Evolutionary conservation across 2,113 vertebrate genomes (phyloP).

Genomic region (Charadrius vociferus): DNA sequence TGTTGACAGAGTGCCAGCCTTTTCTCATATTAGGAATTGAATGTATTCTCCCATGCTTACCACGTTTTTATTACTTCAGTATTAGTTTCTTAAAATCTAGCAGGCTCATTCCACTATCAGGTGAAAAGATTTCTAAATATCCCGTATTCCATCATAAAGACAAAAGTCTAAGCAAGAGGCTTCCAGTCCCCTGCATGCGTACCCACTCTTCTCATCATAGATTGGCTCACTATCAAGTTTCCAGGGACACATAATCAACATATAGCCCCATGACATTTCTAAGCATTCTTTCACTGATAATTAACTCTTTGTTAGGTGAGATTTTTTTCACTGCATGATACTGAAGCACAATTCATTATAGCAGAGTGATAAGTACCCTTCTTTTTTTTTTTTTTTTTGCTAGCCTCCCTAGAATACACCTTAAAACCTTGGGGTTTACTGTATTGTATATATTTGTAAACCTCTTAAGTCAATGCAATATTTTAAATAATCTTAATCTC

Average conservation of each 20-base stretch:
- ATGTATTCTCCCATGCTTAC: not conserved
- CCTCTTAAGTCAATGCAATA: not conserved
- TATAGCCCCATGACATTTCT: not conserved
- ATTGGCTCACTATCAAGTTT: conserved; percentile 25
- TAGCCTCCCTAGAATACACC: not conserved
- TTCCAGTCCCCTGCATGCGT: not conserved
- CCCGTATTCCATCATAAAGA: not conserved
- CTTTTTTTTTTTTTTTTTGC: not conserved
- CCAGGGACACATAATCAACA: not conserved
- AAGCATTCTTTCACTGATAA: not conserved
- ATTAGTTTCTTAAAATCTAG: conserved; percentile 30
- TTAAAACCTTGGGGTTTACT: not conserved
- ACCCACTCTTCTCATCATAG: not conserved
- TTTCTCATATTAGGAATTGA: not conserved
- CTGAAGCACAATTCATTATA: not conserved
- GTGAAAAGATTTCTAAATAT: not conserved
- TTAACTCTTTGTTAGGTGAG: not conserved
- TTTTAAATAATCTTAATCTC: not conserved
- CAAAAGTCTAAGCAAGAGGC: not conserved
- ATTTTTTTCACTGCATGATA: not conserved
- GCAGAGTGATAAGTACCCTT: not conserved
- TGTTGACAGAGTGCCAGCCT: not conserved
- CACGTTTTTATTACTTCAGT: not conserved
- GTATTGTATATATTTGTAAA: not conserved
- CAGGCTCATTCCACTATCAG: not conserved